Base-by-base conservation (phyloP, 2,888 invertebrate species). In the Drosophila rubida region DNA sequence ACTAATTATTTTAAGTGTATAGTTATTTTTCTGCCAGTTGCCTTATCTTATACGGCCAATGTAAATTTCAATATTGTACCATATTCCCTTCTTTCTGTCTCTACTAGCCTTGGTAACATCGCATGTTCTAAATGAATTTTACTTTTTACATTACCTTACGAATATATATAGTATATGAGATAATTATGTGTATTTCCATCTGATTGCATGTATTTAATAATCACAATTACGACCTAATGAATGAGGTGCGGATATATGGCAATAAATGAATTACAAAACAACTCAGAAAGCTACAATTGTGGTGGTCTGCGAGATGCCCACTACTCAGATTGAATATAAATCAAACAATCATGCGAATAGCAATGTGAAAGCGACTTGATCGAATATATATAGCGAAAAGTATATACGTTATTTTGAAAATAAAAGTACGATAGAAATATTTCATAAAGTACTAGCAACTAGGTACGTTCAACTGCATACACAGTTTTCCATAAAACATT, bases 1-100 rank as follows among this genome's bases (percentile, higher is more conserved):
- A 35, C 57, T 82, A 65, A 81, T 86, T 82, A 80, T 42, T 73
- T 86, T 87, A 82, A 87, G 88, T 85, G 77, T 76, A 76, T 69
- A 73, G 65, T 72, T 58, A 46, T 51, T 61, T 48, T 59, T 69
- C 64, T 73, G 64, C 62, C 69, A 58, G 68, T 62, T 71, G 79
- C 82, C 82, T 81, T 87, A 87, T 87, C 75, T 74, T 68, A 11
- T 45, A 53, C 30, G 50, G 64, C 42, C 57, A 57, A 42, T 41
- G 55, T 54, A 62, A 58, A 63, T 55, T 68, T 49, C 58, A 45
- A 74, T 65, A 60, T 73, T 80, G 73, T 80, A 77, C 50, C 49
- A 80, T 80, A 74, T 64, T 70, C 7, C 7, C 6, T 32, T n/a
- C n/a, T 4, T 4, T 32, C 30, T 22, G 14, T 50, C 19, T 37